Evolutionary conservation across 2,888 invertebrate genomes (phyloP), one percentile per base, ranked within the genome.

Genomic region (Chalcis sispes): DNA sequence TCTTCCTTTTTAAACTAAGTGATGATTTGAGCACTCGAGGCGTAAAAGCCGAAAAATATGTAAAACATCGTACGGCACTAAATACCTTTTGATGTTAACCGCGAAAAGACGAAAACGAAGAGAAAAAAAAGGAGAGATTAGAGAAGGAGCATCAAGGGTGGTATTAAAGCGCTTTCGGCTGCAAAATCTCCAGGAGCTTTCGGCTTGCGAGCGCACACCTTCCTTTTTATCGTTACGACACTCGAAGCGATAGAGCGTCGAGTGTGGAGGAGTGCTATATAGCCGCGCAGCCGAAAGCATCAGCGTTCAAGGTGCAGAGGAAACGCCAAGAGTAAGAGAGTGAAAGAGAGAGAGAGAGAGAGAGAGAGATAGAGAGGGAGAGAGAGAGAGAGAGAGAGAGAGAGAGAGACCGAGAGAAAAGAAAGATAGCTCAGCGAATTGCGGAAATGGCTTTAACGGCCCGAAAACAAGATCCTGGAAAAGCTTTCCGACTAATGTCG

Each of bases 381-480:
- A n/a, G n/a, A n/a, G n/a, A n/a, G n/a, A n/a, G n/a, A n/a, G n/a
- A n/a, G n/a, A n/a, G n/a, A n/a, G n/a, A n/a, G n/a, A n/a, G n/a
- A n/a, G n/a, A n/a, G n/a, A n/a, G n/a, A n/a, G n/a, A n/a, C n/a
- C n/a, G n/a, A n/a, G n/a, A n/a, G n/a, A n/a, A n/a, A n/a, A n/a
- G 25, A 7, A 25, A 10, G 13, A 13, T 40, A 15, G 32, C 58
- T 23, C 64, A 20, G 54, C 65, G 66, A 75, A 71, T 71, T 27
- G 67, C 76, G 76, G 72, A 76, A 76, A 76, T 76, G 76, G 76
- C 72, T 76, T 72, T 72, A 72, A 67, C 76, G 72, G 72, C 67
- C 72, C 58, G 76, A 76, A 76, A 76, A 72, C 76, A 72, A 76
- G 67, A 76, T 76, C 76, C 72, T 72, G 62, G 67, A 69, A 76